A percentile compares a stretch with the other conserved stretches of the same genome.
Conservation (phyloP, 2,113 vertebrate species). For the Phasianus colchicus region DNA sequence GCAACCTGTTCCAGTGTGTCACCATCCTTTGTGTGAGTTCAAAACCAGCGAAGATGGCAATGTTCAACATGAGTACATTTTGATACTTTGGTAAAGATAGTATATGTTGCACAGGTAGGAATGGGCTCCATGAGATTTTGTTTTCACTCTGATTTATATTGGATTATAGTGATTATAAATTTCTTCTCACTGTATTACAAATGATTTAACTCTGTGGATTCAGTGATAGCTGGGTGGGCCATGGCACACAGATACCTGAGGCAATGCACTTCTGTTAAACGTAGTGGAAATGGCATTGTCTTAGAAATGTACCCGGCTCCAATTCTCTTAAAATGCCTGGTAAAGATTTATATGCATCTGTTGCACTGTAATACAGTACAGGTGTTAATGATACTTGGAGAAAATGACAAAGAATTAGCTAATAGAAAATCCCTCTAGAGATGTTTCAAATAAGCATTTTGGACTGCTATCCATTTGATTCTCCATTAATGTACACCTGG, state of each 20-base stretch:
- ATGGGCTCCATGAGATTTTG: background rate
- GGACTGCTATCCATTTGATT: background rate
- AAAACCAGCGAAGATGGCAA: fast-evolving
- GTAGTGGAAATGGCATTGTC: background rate
- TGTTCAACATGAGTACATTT: background rate
- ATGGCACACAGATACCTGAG: background rate
- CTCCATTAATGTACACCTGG: background rate
- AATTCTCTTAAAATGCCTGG: background rate
- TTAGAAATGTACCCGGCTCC: background rate
- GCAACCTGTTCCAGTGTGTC: no score
- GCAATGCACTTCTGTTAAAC: background rate
- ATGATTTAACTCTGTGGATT: background rate
- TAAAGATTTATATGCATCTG: background rate
- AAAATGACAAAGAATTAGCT: background rate
- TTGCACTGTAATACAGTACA: background rate
- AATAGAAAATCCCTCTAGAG: background rate
- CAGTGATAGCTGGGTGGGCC: background rate
- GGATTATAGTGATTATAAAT: background rate
- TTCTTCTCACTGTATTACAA: background rate
- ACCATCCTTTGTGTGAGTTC: no score
- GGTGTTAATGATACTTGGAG: background rate
- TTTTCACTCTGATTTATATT: background rate
- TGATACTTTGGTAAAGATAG: background rate
- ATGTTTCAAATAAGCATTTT: background rate
- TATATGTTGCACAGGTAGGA: background rate